Evolutionary conservation across 2,888 invertebrate genomes (phyloP), one percentile per base, ranked within the genome.

Genomic region (Uropetala carovei): DNA sequence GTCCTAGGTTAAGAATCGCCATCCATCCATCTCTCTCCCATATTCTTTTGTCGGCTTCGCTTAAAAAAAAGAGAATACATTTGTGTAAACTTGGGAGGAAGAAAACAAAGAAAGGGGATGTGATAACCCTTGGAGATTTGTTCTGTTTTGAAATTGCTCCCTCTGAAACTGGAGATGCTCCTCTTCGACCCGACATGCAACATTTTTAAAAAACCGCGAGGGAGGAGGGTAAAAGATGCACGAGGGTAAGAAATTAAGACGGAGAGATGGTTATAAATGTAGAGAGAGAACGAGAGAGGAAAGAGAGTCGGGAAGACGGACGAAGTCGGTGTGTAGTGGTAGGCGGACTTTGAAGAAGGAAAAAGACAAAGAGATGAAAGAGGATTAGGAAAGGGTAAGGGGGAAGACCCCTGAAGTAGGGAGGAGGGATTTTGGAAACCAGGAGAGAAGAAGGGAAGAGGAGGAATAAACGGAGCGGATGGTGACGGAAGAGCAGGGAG

Each of bases 341-440:
- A 68, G 68, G 10, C 68, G 18, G 68, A 18, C n/a, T 68, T 22
- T 13, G 22, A 75, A 75, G 27, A 75, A 75, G 43, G 75, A 75
- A 75, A 27, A 75, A 75, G 75, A 75, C 75, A 75, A 75, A 75
- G 27, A 22, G 75, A 75, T 75, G 75, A 75, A 75, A 75, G 75
- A 27, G 75, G 75, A 75, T 75, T 75, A 75, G 75, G 18, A 75
- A 27, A 75, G 68, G 68, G 22, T 68, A 68, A 68, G 68, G 22
- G 68, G 10, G 68, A 43, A 43, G 43, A 43, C 3, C 43, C 43
- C 43, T 43, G 43, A 10, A 0, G 68, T 64, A 18, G 68, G 68
- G 68, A 68, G 68, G 68, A 22, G 64, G 64, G 64, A 64, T 64
- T 64, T n/a, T 22, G 27, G 27, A 75, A n/a, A n/a, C n/a, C n/a